phyloP scores from a whole-genome alignment of 2,888 invertebrate genomes.

The Syrista parreyssii region DNA sequence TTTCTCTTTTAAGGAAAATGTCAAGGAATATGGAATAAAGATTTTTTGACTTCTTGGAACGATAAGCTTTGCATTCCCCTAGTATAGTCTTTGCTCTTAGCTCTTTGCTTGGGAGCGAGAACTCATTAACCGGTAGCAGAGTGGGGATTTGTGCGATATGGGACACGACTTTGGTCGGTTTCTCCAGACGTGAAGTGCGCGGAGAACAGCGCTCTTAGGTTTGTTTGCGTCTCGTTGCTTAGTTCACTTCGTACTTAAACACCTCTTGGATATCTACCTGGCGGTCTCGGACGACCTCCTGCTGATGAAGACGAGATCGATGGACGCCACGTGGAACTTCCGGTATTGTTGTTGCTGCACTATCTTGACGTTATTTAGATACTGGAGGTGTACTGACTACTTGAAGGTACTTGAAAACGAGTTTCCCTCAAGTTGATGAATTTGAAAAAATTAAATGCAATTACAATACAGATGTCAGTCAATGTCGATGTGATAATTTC shows the following conservation, averaged over 20 bases:
- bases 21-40: no score
- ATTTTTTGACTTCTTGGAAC: neutral
- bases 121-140: slow-evolving; percentile 10
- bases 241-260: no score
- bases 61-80: neutral
- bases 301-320: neutral
- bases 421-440: no score
- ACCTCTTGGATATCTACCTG: neutral
- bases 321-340: neutral
- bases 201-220: no score
- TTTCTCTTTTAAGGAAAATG: no score
- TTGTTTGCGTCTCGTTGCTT: no score
- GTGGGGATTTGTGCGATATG: slow-evolving; percentile 13
- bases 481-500: no score
- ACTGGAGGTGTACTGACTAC: no score
- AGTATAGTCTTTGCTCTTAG: neutral
- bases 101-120: slow-evolving; percentile 3
- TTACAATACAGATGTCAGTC: no score
- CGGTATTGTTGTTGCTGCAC: neutral
- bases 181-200: neutral
- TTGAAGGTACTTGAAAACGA: no score
- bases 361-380: no score
- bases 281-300: neutral
- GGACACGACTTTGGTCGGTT: slow-evolving; percentile 8
- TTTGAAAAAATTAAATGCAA: no score